These are phyloP conservation scores for Limnephilus marmoratus DNA, from an alignment of 2,888 invertebrate genomes.

Conservation along the genomic window DNA sequence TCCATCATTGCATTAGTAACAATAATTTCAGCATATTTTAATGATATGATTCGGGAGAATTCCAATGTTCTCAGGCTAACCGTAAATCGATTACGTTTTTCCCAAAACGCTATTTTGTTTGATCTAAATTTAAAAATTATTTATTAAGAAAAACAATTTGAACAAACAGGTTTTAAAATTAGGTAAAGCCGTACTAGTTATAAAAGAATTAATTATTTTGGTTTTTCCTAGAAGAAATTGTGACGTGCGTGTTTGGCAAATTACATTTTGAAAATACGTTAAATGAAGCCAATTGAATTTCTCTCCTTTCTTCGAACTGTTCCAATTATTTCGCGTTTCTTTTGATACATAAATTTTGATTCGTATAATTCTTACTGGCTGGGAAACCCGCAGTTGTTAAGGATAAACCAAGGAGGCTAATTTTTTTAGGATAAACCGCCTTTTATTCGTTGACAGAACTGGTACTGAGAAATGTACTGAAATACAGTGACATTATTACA, in stretches of 20 bases:
- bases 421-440: neutral
- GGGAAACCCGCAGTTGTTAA: neutral
- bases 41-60: neutral
- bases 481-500: too few relatives aligned
- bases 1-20: too few relatives aligned
- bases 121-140: neutral
- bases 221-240: neutral
- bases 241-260: neutral
- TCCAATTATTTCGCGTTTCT: neutral
- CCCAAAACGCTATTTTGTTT: neutral
- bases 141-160: neutral
- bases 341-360: neutral
- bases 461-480: neutral
- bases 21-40: too few relatives aligned
- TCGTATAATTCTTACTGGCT: neutral
- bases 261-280: neutral
- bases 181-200: neutral
- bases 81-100: neutral
- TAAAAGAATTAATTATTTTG: neutral
- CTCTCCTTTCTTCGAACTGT: neutral
- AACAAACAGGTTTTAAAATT: neutral
- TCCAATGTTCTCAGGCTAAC: neutral
- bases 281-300: neutral
- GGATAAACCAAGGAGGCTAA: neutral
- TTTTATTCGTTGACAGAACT: neutral